Evolutionary conservation across 2,797 vertebrate genomes (phyloP).

Genomic region (Enteromius fasciolatus): DNA sequence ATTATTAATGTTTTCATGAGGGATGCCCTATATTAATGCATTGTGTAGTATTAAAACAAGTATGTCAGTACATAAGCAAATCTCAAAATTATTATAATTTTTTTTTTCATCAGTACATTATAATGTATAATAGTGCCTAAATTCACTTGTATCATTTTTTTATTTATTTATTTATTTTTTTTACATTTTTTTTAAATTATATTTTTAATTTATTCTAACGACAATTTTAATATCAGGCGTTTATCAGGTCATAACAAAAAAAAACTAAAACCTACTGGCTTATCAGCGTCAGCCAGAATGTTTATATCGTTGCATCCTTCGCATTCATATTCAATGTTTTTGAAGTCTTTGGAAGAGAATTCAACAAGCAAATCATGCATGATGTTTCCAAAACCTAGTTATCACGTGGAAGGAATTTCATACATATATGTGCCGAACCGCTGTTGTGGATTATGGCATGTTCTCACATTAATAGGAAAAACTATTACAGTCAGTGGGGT

Average conservation of each 20-base stretch:
- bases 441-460: conserved; percentile 8
- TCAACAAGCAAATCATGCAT: not conserved
- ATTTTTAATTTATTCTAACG: not conserved
- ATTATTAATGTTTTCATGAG: not conserved
- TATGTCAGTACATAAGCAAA: not conserved
- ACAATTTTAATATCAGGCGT: not conserved
- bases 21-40: not conserved
- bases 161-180: no score
- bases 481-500: conserved; percentile 18
- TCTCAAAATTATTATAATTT: no score
- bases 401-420: not conserved
- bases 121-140: not conserved
- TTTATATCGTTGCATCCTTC: not conserved
- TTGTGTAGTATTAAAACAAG: not conserved
- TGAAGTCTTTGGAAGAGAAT: not conserved
- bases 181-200: no score
- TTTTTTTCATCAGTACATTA: not conserved
- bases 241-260: not conserved
- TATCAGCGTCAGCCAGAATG: not conserved
- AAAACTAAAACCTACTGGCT: not conserved
- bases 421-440: not conserved
- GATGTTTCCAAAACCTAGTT: conserved; percentile 3
- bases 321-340: not conserved
- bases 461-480: conserved; percentile 30
- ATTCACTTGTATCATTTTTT: not conserved